phyloP scores from a whole-genome alignment of 2,888 invertebrate genomes.

The Steinernema hermaphroditum region DNA sequence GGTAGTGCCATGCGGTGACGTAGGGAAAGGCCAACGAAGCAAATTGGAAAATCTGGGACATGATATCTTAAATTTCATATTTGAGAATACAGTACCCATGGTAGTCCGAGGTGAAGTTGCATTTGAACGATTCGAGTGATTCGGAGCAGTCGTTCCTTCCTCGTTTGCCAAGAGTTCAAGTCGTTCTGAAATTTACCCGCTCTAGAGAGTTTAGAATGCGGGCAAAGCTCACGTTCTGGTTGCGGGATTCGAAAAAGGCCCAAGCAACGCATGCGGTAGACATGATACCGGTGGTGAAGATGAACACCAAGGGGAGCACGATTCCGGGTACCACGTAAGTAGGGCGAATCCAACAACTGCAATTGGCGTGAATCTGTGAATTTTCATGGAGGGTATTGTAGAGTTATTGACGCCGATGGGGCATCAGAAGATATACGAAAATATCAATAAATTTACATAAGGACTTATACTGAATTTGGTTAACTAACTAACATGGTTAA shows the following conservation, averaged over 20 bases:
- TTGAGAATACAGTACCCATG: neutral
- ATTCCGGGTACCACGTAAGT: constrained; percentile 6
- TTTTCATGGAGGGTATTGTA: too few species aligned
- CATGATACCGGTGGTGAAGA: constrained; percentile 4
- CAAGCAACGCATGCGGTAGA: neutral
- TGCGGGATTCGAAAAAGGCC: neutral
- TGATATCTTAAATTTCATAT: neutral
- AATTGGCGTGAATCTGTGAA: too few species aligned
- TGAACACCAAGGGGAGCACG: neutral
- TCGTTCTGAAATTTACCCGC: neutral
- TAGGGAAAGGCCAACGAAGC: constrained; percentile 7
- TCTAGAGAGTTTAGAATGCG: neutral
- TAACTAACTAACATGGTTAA: too few species aligned
- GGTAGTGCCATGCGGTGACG: constrained; percentile 1
- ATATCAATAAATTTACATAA: too few species aligned
- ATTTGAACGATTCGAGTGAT: constrained; percentile 71
- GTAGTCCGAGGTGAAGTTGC: constrained; percentile 4
- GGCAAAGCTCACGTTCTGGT: neutral
- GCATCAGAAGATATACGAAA: too few species aligned
- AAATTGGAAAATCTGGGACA: neutral
- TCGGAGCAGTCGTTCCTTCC: constrained; percentile 92
- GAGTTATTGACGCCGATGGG: too few species aligned
- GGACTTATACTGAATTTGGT: too few species aligned
- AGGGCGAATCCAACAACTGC: constrained; percentile 7
- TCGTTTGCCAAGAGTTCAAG: constrained; percentile 89